Conservation (phyloP, 23 tunicate genomes). For the Halocynthia roretzi region DNA sequence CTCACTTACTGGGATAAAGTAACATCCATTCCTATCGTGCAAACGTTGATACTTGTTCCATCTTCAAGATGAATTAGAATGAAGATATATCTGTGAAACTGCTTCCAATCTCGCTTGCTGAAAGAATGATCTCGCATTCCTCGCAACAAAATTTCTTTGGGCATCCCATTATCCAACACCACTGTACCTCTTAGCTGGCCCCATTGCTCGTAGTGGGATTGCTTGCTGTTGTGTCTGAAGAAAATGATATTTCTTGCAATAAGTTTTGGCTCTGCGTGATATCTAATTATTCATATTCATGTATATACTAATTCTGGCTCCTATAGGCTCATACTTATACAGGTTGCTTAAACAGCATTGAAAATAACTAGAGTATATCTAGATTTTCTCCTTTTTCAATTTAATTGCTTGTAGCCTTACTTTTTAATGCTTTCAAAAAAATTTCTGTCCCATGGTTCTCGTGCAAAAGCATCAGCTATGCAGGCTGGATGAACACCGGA, state of each 20-base stretch:
- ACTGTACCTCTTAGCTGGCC: slow-evolving; percentile 36
- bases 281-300: too few relatives aligned
- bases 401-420: slow-evolving; percentile 3
- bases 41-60: slow-evolving; percentile 15
- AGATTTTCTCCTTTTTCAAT: too few relatives aligned
- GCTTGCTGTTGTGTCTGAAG: slow-evolving; percentile 2
- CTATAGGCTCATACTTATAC: too few relatives aligned
- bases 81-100: slow-evolving; percentile 24
- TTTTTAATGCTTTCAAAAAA: slow-evolving; percentile 16
- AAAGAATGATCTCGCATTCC: slow-evolving; percentile 21
- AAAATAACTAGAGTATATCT: too few relatives aligned
- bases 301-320: too few relatives aligned
- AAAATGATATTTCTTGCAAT: not conserved
- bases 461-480: slow-evolving; percentile 28
- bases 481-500: slow-evolving; percentile 4
- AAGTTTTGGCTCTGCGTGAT: too few relatives aligned
- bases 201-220: slow-evolving; percentile 39
- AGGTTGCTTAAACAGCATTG: too few relatives aligned
- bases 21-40: slow-evolving; percentile 3
- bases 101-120: slow-evolving; percentile 8
- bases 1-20: slow-evolving; percentile 15
- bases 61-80: slow-evolving; percentile 18
- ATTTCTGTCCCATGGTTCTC: slow-evolving; percentile 23
- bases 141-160: slow-evolving; percentile 23
- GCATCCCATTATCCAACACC: slow-evolving; percentile 18